phyloP scores from a whole-genome alignment of 35 echinoderm and acorn worm species.

The Holothuria glaberrima region DNA sequence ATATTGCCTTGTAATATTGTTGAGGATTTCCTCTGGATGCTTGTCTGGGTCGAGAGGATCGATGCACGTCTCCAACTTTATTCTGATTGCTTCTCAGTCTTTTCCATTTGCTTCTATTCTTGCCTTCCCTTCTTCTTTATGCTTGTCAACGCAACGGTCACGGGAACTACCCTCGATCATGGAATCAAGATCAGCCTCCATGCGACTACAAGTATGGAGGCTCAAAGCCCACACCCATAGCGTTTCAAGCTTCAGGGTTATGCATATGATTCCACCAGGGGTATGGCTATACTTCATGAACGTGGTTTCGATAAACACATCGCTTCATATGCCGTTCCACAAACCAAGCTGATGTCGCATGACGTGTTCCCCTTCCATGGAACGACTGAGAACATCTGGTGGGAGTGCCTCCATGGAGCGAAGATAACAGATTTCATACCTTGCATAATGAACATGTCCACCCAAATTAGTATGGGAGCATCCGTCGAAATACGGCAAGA shows the following conservation, averaged over 20 bases:
- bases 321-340: neutral
- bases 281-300: slow-evolving; percentile 23
- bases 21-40: slow-evolving; percentile 20
- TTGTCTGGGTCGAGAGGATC: slow-evolving; percentile 16
- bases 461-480: slow-evolving; percentile 41
- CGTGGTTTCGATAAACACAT: slow-evolving; percentile 38
- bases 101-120: slow-evolving; percentile 4
- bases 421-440: slow-evolving; percentile 36
- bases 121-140: slow-evolving; percentile 22
- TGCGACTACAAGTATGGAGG: slow-evolving; percentile 21
- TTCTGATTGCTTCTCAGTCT: slow-evolving; percentile 24
- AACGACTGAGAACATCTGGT: slow-evolving; percentile 25
- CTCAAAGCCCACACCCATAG: slow-evolving; percentile 15
- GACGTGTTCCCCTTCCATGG: slow-evolving; percentile 8
- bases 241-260: slow-evolving; percentile 7
- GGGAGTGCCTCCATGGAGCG: slow-evolving; percentile 7
- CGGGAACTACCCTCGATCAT: neutral
- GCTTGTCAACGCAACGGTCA: neutral
- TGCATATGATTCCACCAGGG: slow-evolving; percentile 30
- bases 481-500: neutral
- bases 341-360: slow-evolving; percentile 23
- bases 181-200: slow-evolving; percentile 1
- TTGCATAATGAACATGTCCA: slow-evolving; percentile 44
- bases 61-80: neutral
- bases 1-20: neutral